phyloP scores from a whole-genome alignment of 2,888 invertebrate species.

The Cylindroiulus punctatus region DNA sequence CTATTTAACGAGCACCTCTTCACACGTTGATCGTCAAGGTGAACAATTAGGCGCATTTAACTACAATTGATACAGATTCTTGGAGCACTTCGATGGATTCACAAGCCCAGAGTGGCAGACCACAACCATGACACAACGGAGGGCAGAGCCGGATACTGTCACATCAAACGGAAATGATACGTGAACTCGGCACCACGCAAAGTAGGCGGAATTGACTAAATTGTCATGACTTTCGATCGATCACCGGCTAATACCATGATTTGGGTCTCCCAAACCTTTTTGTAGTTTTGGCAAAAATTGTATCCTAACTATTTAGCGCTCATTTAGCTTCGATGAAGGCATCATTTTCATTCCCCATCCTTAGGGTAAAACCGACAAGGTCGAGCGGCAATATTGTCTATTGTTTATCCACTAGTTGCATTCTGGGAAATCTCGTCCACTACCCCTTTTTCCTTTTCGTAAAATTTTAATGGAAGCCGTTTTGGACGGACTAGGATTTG shows the following conservation, averaged over 20 bases:
- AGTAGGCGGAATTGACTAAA: not conserved
- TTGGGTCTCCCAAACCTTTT: too few relatives aligned
- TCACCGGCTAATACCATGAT: too few relatives aligned
- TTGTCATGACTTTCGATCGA: not conserved
- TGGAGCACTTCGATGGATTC: not conserved
- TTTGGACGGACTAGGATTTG: not conserved
- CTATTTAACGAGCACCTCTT: conserved; percentile 16
- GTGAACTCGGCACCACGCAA: not conserved
- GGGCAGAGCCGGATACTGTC: conserved; percentile 29
- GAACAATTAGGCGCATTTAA: conserved; percentile 13
- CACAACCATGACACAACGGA: too few relatives aligned
- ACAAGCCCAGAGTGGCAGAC: conserved; percentile 26
- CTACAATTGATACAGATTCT: not conserved
- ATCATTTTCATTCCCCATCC: not conserved
- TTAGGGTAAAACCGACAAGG: not conserved
- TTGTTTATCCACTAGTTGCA: not conserved
- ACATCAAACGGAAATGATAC: conserved; percentile 38
- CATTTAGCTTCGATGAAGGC: not conserved
- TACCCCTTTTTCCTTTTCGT: conserved; percentile 8
- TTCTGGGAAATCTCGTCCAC: conserved; percentile 37
- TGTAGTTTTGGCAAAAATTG: not conserved
- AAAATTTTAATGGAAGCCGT: conserved; percentile 10
- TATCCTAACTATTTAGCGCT: not conserved
- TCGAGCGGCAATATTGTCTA: not conserved
- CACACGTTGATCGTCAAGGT: not conserved